Base-by-base conservation (phyloP, 2,113 vertebrate genomes). In the Apteryx owenii region DNA sequence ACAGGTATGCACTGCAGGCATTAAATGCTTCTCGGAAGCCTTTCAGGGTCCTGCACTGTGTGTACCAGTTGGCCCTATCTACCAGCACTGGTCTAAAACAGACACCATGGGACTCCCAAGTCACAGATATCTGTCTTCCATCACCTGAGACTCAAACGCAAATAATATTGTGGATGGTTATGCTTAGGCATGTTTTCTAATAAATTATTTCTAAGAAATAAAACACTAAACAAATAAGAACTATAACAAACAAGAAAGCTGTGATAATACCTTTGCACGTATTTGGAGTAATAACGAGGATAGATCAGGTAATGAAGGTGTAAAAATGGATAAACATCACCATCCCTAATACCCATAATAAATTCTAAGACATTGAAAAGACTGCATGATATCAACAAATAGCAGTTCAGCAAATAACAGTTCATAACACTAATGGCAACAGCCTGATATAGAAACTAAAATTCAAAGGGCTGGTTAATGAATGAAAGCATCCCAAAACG, bases 301-400 rank as follows among this genome's bases (percentile, higher is more conserved):
- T 80, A 93, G 75, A 89, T 56, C 18, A 46, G 82, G 85, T 97
- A 97, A 97, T 91, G 93, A 93, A 97, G 95, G 97, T 95, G 90
- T 93, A 85, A 72, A 58, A 62, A 92, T 54, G 70, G 70, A 92
- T 95, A 92, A 88, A 88, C 70, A 83, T 6, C 48, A 10, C 79
- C 91, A 93, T 91, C 65, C 92, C 88, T 96, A 93, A 97, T 93
- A 79, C 29, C 53, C 28, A 12, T 70, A 92, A 95, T 97, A 97
- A 95, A 91, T 89, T 81, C 82, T 54, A 88, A 84, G 46, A 79
- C 40, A 26, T 56, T 92, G 80, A 68, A 96, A 94, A 96, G 90
- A 84, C 78, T 79, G 48, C n/a, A 72, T 36, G 38, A 72, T 91
- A 93, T 83, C 93, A 89, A 89, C 66, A 97, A 95, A 84, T 48